Evolutionary conservation across 2,113 vertebrate genomes (phyloP).

Genomic region (Aleadryas rufinucha): DNA sequence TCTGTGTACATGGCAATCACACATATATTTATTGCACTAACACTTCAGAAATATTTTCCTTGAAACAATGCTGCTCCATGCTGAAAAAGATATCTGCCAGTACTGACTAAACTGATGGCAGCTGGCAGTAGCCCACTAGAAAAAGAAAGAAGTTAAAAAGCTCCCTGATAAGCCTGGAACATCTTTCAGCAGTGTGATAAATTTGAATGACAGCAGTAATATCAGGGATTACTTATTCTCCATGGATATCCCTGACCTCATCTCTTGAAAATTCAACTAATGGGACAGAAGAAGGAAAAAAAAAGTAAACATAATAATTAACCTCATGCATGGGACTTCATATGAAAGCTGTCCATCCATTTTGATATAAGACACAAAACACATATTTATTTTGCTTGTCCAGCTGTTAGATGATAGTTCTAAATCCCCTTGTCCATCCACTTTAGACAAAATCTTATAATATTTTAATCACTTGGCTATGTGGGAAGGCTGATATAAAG

Average conservation of each 20-base stretch:
- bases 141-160: background rate
- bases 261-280: constrained; percentile 47
- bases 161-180: background rate
- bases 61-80: background rate
- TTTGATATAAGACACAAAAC: constrained; percentile 53
- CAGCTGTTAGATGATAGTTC: constrained; percentile 68
- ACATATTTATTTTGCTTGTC: constrained; percentile 70
- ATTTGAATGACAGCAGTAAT: constrained; percentile 66
- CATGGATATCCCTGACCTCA: background rate
- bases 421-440: constrained; percentile 64
- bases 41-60: background rate
- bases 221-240: constrained; percentile 49
- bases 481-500: constrained; percentile 22
- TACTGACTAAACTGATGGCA: background rate
- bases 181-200: constrained; percentile 34
- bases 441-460: constrained; percentile 36
- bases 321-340: constrained; percentile 52
- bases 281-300: constrained; percentile 56
- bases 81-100: background rate
- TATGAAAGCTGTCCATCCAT: constrained; percentile 46
- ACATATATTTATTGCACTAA: background rate
- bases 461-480: constrained; percentile 29
- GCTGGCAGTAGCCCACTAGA: background rate
- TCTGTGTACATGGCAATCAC: background rate
- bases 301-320: constrained; percentile 62